Evolutionary conservation across 2,888 invertebrate species (phyloP).

Genomic region (Diabrotica balteata): DNA sequence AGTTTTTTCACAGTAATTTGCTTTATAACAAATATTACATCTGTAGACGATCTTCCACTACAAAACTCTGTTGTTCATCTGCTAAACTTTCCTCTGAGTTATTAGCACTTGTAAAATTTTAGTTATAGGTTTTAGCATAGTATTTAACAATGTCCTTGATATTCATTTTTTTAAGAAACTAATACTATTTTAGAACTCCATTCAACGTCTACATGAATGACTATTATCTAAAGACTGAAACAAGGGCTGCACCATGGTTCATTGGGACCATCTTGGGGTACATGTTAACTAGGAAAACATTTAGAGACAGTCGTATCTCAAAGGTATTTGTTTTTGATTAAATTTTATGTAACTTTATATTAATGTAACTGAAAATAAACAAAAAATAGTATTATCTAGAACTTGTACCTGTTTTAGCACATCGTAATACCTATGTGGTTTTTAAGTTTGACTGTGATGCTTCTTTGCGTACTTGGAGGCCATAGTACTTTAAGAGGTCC

Average conservation of each 20-base stretch:
- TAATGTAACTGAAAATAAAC: too few relatives aligned
- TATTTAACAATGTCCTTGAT: too few relatives aligned
- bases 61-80: too few relatives aligned
- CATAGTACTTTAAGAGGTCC: conserved; percentile 42
- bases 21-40: too few relatives aligned
- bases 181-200: conserved; percentile 27
- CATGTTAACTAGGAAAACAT: conserved; percentile 36
- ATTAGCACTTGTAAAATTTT: too few relatives aligned
- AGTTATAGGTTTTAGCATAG: too few relatives aligned
- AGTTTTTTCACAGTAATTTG: too few relatives aligned
- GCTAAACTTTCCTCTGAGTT: too few relatives aligned
- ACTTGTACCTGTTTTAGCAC: conserved; percentile 24
- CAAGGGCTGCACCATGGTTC: conserved; percentile 50
- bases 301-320: not conserved
- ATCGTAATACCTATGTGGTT: conserved; percentile 40
- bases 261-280: conserved; percentile 50
- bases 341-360: too few relatives aligned
- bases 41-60: too few relatives aligned
- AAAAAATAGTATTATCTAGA: not conserved
- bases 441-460: conserved; percentile 37
- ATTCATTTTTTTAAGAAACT: too few relatives aligned
- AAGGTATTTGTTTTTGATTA: conserved; percentile 2
- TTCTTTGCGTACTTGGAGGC: conserved; percentile 45
- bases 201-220: conserved; percentile 35
- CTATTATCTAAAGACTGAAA: conserved; percentile 49